A percentile compares a stretch with the other conserved stretches of the same genome.
Conservation (phyloP, 2,113 vertebrate species). For the Tylochromis polylepis region DNA sequence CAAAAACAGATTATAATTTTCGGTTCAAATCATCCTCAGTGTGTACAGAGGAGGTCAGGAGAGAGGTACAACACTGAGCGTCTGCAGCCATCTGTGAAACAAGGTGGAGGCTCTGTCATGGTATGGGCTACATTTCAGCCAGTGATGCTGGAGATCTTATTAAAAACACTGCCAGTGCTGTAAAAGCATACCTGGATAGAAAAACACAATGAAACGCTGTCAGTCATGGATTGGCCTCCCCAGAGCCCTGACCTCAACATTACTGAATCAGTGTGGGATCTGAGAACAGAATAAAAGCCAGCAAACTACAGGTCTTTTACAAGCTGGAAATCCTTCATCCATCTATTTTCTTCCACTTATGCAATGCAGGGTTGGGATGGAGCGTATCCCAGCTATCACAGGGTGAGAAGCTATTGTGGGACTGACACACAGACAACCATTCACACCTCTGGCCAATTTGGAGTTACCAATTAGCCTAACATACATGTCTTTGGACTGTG, state of each 20-base stretch:
- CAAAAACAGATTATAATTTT: background rate
- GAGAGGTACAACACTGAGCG: background rate
- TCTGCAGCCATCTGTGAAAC: background rate
- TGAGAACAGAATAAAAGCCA: background rate
- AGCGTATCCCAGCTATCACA: background rate
- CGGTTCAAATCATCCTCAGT: background rate
- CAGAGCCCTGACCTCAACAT: background rate
- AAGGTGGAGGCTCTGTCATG: background rate
- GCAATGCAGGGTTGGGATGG: background rate
- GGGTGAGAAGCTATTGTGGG: accelerated
- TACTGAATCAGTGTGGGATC: background rate
- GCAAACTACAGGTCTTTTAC: no score
- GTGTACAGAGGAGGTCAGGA: background rate
- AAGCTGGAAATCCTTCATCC: background rate
- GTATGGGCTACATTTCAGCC: background rate
- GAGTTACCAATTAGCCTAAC: background rate
- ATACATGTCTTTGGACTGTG: background rate
- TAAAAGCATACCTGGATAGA: background rate
- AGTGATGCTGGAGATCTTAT: background rate
- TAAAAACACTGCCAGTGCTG: background rate
- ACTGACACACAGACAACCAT: background rate
- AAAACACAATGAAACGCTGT: background rate
- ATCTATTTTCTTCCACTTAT: background rate
- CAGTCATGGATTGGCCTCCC: background rate
- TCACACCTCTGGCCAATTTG: background rate